Base-by-base conservation (phyloP, 2,888 invertebrate genomes). In the Cremastinae sp. region DNA sequence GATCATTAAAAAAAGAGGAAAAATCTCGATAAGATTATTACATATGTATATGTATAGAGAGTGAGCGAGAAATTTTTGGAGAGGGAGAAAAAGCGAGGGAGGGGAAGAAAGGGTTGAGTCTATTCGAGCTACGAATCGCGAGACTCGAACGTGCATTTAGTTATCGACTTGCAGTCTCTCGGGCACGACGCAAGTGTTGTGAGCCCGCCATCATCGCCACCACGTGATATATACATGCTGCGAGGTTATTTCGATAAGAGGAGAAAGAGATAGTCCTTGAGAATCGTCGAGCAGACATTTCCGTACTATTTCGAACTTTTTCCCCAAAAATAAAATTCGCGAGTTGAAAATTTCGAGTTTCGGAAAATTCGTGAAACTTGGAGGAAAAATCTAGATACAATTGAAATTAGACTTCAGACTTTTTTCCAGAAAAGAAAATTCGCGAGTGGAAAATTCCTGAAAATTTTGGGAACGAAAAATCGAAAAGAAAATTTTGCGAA, bases 131-230 rank as follows among this genome's bases (percentile, higher is more conserved):
- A 20, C 39, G 53, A 53, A 53, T 65, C 65, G 43, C 41, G 65
- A 43, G 53, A 20, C 65, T 65, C 28, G 28, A n/a, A 18, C 14
- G 71, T 74, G 74, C 74, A 62, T 69, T 61, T 69, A 45, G 72
- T 73, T 78, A 78, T 78, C 68, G 78, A 78, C 74, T 75, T 61
- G 61, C 22, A 72, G 39, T 72, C 72, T 43, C 64, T 65, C 43
- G 61, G 18, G 22, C 39, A 20, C 47, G 69, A 43, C 53, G 58
- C 61, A 56, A 71, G 37, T 59, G 59, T 41, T 43, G 58, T 74
- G 66, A 28, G 28, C 28, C 59, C 53, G 35, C 45, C 53, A 51
- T 59, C 35, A 49, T 58, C 12, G 37, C 70, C 53, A 74, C 61
- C 43, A 66, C 55, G 41, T 58, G 58, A 64, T 28, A 68, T 58